Evolutionary conservation across 2,888 invertebrate species (phyloP), one percentile per base, ranked within the genome.

Genomic region (Agelastica alni): DNA sequence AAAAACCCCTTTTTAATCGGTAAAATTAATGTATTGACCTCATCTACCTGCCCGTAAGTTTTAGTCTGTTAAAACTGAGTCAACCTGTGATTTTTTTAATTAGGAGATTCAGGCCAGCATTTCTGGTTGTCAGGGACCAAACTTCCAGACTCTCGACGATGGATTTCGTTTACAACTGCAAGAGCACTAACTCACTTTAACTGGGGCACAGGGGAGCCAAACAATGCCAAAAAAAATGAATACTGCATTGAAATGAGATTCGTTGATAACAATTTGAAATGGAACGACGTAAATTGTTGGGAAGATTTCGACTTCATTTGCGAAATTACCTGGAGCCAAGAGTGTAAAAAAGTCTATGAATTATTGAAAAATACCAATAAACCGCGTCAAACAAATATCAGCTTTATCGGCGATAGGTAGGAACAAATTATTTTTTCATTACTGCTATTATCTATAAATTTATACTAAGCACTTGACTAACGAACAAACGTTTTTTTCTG

Each of bases 161-260:
- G 51, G 51, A 34, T 51, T 10, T 51, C 41, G 43, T 36, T 51
- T 14, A 32, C 34, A n/a, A 51, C 42, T 7, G 51, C 41, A 10
- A 51, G 18, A 26, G 20, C 10, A 3, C 13, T 51, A 6, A 13
- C 17, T 9, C 43, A 42, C 14, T 34, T 34, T 12, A 31, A 43
- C 16, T 51, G 51, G 51, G 10, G 31, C 14, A 4, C 26, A 9
- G 36, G 36, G 4, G 34, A 51, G 36, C 51, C 51, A 3, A 34
- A 22, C n/a, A 44, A 34, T 37, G 36, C 17, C 7, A 20, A 18
- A 16, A 37, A 39, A 22, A n/a, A 30, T 1, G 45, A 52, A 30
- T 2, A 37, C 2, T 52, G 51, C 13, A 30, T 52, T 7, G 45
- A 52, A 45, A 44, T 52, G 13, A 39, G 31, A 39, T 10, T 30